Evolutionary conservation across 2,888 invertebrate genomes (phyloP).

Genomic region (Epicampocera succincta): DNA sequence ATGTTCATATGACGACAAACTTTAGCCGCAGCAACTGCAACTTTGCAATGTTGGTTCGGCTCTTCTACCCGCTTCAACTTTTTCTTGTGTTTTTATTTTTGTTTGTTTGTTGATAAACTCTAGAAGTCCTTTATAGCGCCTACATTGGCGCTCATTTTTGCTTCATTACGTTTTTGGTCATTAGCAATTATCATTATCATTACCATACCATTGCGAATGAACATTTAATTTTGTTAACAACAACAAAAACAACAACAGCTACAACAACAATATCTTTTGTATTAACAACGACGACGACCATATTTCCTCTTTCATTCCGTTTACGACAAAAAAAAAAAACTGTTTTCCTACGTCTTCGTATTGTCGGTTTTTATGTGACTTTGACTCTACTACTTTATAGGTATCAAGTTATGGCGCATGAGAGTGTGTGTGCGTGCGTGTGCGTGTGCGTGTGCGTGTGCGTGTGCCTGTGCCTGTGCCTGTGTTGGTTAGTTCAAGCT

Average conservation of each 20-base stretch:
- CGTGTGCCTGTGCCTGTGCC: neutral
- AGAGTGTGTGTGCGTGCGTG: neutral
- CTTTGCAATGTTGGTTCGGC: slow-evolving; percentile 4
- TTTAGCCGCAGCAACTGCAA: slow-evolving; percentile 33
- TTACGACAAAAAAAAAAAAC: slow-evolving; percentile 50
- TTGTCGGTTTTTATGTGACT: slow-evolving; percentile 24
- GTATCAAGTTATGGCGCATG: neutral
- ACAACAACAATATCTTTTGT: slow-evolving; percentile 31
- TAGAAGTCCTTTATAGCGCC: slow-evolving; percentile 54
- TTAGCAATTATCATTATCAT: slow-evolving; percentile 74
- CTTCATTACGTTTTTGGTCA: slow-evolving; percentile 71
- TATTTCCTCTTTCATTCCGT: slow-evolving; percentile 57
- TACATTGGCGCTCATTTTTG: slow-evolving; percentile 65
- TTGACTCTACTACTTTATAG: slow-evolving; percentile 7
- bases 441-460: neutral
- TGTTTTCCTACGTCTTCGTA: slow-evolving; percentile 2
- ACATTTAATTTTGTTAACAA: slow-evolving; percentile 71
- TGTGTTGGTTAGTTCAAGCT: slow-evolving; percentile 52
- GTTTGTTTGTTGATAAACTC: neutral
- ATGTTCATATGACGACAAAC: slow-evolving; percentile 70
- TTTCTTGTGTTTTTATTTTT: neutral
- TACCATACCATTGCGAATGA: slow-evolving; percentile 71
- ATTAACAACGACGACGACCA: slow-evolving; percentile 48
- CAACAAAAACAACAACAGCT: slow-evolving; percentile 33
- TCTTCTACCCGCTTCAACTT: neutral